phyloP scores from a whole-genome alignment of 1,140 invertebrate genomes.

The Hestina assimilis region DNA sequence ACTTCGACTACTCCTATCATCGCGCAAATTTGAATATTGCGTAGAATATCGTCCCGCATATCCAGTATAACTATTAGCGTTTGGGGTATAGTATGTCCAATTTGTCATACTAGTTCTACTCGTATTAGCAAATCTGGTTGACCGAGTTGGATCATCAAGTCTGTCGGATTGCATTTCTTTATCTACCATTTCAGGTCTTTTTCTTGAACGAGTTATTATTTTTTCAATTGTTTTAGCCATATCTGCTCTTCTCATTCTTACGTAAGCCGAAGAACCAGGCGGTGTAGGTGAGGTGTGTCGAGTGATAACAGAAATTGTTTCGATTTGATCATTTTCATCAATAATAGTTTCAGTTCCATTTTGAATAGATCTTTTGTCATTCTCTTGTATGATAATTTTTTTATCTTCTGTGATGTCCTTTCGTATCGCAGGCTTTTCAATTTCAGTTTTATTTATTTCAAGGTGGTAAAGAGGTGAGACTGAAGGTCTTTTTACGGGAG shows the following conservation, averaged over 20 bases:
- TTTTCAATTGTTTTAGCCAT: constrained; percentile 85
- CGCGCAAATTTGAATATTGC: constrained; percentile 57
- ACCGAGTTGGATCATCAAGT: constrained; percentile 81
- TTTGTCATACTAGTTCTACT: constrained; percentile 79
- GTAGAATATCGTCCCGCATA: constrained; percentile 72
- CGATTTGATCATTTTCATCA: constrained; percentile 40
- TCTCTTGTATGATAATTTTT: constrained; percentile 55
- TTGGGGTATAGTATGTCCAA: constrained; percentile 84
- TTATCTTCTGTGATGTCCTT: constrained; percentile 24
- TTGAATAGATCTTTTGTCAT: constrained; percentile 15
- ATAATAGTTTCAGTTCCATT: constrained; percentile 14
- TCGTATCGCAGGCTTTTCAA: constrained; percentile 37
- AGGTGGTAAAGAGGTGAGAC: constrained; percentile 50
- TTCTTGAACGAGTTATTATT: constrained; percentile 79
- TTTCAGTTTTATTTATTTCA: constrained; percentile 43
- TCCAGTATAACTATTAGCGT: constrained; percentile 71
- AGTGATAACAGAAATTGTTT: constrained; percentile 82
- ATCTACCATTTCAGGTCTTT: constrained; percentile 79
- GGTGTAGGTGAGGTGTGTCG: constrained; percentile 87
- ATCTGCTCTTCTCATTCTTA: constrained; percentile 83
- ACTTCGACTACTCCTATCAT: constrained; percentile 59
- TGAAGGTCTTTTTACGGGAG: constrained; percentile 49
- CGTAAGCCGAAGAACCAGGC: constrained; percentile 82
- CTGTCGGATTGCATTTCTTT: constrained; percentile 85
- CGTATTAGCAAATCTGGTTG: constrained; percentile 80